phyloP scores from a whole-genome alignment of 1,140 invertebrate genomes.

The Agraylea sexmaculata region DNA sequence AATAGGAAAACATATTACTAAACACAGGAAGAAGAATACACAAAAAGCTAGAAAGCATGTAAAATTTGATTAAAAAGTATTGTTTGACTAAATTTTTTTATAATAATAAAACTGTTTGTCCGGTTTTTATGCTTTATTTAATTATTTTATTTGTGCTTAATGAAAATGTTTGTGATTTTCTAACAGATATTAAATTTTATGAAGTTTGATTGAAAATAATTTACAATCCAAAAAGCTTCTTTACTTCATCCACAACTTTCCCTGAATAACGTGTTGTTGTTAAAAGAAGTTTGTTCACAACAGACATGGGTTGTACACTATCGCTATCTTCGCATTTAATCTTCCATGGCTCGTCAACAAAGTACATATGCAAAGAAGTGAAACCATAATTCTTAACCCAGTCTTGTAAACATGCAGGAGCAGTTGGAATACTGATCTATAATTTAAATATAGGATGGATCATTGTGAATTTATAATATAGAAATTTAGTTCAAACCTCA shows the following conservation, averaged over 20 bases:
- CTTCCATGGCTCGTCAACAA: slow-evolving; percentile 34
- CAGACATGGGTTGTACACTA: slow-evolving; percentile 28
- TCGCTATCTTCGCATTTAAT: slow-evolving; percentile 32
- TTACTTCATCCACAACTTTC: slow-evolving; percentile 30
- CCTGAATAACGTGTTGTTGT: slow-evolving; percentile 31
- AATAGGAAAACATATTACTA: slow-evolving; percentile 62
- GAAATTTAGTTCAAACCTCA: slow-evolving; percentile 18
- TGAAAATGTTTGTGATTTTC: no score
- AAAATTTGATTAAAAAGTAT: slow-evolving; percentile 22
- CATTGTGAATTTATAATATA: background rate
- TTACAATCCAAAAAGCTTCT: slow-evolving; percentile 24
- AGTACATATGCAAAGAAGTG: slow-evolving; percentile 36
- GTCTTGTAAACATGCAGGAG: slow-evolving; percentile 30
- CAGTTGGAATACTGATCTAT: slow-evolving; percentile 29
- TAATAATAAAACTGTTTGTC: slow-evolving; percentile 15
- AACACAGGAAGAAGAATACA: slow-evolving; percentile 53
- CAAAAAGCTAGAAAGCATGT: slow-evolving; percentile 42
- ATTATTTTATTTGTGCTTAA: slow-evolving; percentile 11
- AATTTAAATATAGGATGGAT: slow-evolving; percentile 14
- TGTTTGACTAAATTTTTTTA: slow-evolving; percentile 4
- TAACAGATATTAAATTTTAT: background rate
- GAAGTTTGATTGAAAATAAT: background rate
- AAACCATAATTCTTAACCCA: slow-evolving; percentile 26
- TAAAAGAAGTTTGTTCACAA: slow-evolving; percentile 28
- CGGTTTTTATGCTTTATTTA: slow-evolving; percentile 25